Conservation (phyloP, 2,113 vertebrate species). For the Labeo catla region DNA sequence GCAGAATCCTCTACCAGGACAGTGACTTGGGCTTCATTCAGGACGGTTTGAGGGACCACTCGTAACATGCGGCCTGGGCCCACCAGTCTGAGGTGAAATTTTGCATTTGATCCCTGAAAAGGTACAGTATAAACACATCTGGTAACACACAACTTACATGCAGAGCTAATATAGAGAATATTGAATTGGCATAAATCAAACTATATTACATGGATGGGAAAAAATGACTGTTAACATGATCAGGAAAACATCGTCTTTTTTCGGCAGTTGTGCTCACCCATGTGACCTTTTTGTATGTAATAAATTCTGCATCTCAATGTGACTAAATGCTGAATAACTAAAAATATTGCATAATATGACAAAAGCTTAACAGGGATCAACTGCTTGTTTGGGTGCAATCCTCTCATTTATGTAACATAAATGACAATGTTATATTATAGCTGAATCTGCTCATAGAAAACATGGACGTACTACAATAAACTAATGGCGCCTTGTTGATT, state of each 20-base stretch:
- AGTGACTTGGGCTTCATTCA: constrained; percentile 96
- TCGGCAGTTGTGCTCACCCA: not conserved
- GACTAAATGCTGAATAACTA: constrained; percentile 47
- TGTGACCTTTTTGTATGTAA: constrained; percentile 45
- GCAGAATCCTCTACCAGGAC: constrained; percentile 93
- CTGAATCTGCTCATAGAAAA: not conserved
- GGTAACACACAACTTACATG: not conserved
- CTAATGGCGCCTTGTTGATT: not conserved
- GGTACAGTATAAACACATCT: not conserved
- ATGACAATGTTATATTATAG: constrained; percentile 60
- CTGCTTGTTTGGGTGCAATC: constrained; percentile 59
- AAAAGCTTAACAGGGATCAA: constrained; percentile 58
- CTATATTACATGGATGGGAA: not conserved
- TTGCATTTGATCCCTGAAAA: constrained; percentile 91
- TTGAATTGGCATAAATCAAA: not conserved
- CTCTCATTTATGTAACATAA: constrained; percentile 50
- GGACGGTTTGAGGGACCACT: constrained; percentile 92
- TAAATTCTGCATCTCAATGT: constrained; percentile 41
- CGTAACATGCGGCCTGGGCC: constrained; percentile 87
- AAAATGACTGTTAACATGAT: not conserved
- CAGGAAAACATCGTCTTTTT: not conserved
- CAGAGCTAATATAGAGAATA: not conserved
- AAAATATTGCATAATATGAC: constrained; percentile 63
- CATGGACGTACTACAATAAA: constrained; percentile 26
- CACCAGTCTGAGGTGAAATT: constrained; percentile 90